These are phyloP conservation scores for Drosophila prostipennis DNA, from an alignment of 2,888 invertebrate genomes.

Conservation along the genomic window DNA sequence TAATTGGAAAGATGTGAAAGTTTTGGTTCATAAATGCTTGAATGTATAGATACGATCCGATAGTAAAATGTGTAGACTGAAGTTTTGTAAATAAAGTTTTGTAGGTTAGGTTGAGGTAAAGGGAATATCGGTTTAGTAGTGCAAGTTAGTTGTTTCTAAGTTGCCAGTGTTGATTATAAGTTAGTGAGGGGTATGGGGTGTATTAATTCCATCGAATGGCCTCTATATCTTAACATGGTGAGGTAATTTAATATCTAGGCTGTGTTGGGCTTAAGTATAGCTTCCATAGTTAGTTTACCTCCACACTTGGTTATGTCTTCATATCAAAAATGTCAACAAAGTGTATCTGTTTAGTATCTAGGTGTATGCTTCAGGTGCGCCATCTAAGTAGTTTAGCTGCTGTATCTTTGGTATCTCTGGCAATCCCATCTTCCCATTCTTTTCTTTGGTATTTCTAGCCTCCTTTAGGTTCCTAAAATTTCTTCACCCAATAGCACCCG, in stretches of 20 bases:
- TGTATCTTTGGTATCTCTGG: conserved; percentile 12
- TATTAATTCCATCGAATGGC: conserved; percentile 18
- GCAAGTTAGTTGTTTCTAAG: conserved; percentile 16
- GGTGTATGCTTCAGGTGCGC: conserved; percentile 36
- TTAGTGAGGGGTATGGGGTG: conserved; percentile 10
- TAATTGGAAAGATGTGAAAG: neutral
- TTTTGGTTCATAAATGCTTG: neutral
- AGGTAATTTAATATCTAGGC: conserved; percentile 39
- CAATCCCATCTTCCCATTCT: conserved; percentile 17
- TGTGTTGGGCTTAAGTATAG: conserved; percentile 23
- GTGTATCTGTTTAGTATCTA: conserved; percentile 24
- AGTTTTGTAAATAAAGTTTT: neutral
- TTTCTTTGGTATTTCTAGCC: conserved; percentile 36
- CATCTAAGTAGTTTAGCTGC: conserved; percentile 7
- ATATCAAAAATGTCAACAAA: conserved; percentile 42
- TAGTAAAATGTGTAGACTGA: neutral
- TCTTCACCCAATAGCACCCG: conserved; percentile 60
- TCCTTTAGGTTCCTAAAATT: conserved; percentile 27
- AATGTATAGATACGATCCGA: neutral
- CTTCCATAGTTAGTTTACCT: conserved; percentile 21
- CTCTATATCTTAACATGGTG: conserved; percentile 25
- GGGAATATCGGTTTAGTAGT: conserved; percentile 16
- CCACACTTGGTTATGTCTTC: conserved; percentile 16
- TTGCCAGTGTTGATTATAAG: conserved; percentile 18
- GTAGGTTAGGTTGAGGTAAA: conserved; percentile 8